Evolutionary conservation across 1,140 invertebrate genomes (phyloP), one percentile per base, ranked within the genome.

Genomic region (Geopemphigus sp.): DNA sequence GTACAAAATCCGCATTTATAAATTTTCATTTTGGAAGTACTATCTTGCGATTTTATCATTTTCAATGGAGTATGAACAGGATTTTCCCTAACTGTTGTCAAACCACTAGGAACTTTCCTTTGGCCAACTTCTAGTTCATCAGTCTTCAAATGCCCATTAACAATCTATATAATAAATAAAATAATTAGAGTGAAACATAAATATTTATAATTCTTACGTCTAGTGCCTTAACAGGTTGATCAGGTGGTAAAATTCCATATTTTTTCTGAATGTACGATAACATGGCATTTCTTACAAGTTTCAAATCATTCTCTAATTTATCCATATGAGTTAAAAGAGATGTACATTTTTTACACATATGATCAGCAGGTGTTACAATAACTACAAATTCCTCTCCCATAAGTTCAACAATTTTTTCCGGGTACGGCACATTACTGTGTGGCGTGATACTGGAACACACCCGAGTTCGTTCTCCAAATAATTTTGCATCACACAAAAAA

Each of bases 381-480:
- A 84, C 83, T 11, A 84, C 82, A 74, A 81, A 84, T 39, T 81
- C 81, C 39, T 84, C 83, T 24, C 83, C 83, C 32, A 84, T 81
- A 53, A 83, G 63, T 56, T 83, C 80, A n/a, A 81, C 82, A 61
- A 84, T 83, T 76, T 84, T 83, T 50, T 81, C 83, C 53, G 83
- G 83, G 6, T 83, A 70, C n/a, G 80, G 54, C 4, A 81, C 81
- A 53, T 83, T 82, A 29, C 82, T 82, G 81, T 82, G 80, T 8
- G 76, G 78, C 15, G 83, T 82, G 56, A 59, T 76, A 15, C 83
- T 81, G 12, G 78, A 80, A 32, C 82, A 76, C 1, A 83, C 64
- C 17, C 81, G 80, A 14, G 82, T 80, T 10, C 70, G 80, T 29
- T 81, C 81, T n/a, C 80, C 81, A 14, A 39, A 61, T n/a, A 82